phyloP scores from a whole-genome alignment of 2,113 vertebrate species.

The Actenoides hombroni region DNA sequence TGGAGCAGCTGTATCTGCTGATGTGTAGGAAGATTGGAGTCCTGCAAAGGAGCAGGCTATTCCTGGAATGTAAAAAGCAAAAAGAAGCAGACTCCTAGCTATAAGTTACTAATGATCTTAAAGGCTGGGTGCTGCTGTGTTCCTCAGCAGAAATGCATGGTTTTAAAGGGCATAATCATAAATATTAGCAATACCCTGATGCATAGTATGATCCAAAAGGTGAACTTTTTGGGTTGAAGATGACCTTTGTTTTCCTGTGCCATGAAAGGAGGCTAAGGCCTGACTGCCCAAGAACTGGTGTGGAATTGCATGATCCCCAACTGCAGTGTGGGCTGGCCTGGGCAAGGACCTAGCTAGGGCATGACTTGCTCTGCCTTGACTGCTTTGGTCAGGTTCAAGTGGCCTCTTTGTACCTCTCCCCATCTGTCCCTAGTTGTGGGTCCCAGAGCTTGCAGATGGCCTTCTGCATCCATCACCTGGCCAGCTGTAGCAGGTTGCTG shows the following conservation, averaged over 20 bases:
- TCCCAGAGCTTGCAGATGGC: not conserved
- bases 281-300: not conserved
- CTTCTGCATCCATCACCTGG: rapidly evolving
- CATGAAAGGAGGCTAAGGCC: not conserved
- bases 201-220: not conserved
- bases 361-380: not conserved
- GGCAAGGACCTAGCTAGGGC: not conserved
- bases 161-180: not conserved
- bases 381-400: not conserved
- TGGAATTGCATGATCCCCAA: not conserved
- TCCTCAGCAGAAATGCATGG: not conserved
- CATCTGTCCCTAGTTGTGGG: not conserved
- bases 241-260: not conserved
- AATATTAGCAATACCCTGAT: not conserved
- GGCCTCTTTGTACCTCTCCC: not conserved
- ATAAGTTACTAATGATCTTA: not conserved
- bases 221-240: not conserved
- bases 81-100: not conserved
- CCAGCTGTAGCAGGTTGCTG: not conserved
- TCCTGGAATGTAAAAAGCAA: not conserved
- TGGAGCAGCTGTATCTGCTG: not conserved
- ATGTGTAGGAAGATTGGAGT: not conserved
- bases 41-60: not conserved
- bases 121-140: not conserved
- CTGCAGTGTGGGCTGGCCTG: not conserved